A percentile compares a stretch with the other conserved stretches of the same genome.
These are phyloP conservation scores for Drosophila greeni DNA, from an alignment of 2,888 invertebrate species.

Conservation along the genomic window DNA sequence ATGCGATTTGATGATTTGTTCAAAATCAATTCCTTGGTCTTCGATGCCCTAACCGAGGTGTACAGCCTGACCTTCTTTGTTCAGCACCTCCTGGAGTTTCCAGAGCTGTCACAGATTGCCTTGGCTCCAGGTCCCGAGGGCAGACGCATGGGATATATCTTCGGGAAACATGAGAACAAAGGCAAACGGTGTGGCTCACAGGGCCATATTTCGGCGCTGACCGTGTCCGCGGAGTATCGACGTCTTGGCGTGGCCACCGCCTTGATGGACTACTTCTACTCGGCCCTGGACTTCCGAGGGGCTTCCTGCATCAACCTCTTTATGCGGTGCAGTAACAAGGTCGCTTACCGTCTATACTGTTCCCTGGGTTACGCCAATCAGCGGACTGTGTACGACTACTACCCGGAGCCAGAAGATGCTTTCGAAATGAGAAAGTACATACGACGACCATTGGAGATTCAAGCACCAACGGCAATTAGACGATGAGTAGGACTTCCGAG, in stretches of 20 bases:
- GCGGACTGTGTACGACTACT: constrained; percentile 45
- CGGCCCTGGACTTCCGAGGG: not conserved
- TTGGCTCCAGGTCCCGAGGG: constrained; percentile 33
- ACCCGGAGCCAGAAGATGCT: constrained; percentile 57
- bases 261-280: constrained; percentile 48
- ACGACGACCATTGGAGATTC: constrained; percentile 16
- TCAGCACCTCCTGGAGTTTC: constrained; percentile 49
- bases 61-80: constrained; percentile 53
- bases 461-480: constrained; percentile 1
- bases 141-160: constrained; percentile 49
- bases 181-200: constrained; percentile 5
- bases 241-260: constrained; percentile 57
- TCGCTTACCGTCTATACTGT: constrained; percentile 43
- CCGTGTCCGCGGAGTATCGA: constrained; percentile 40
- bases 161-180: constrained; percentile 42
- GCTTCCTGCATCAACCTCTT: constrained; percentile 52
- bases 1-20: constrained; percentile 57
- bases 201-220: constrained; percentile 54
- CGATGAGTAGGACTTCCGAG: constrained; percentile 12
- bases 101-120: constrained; percentile 47
- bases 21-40: constrained; percentile 55
- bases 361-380: constrained; percentile 43
- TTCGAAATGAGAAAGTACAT: constrained; percentile 53
- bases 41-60: constrained; percentile 57
- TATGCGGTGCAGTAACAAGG: constrained; percentile 51